Conservation (phyloP, 1,140 invertebrate genomes). For the Zaprionus davidi region DNA sequence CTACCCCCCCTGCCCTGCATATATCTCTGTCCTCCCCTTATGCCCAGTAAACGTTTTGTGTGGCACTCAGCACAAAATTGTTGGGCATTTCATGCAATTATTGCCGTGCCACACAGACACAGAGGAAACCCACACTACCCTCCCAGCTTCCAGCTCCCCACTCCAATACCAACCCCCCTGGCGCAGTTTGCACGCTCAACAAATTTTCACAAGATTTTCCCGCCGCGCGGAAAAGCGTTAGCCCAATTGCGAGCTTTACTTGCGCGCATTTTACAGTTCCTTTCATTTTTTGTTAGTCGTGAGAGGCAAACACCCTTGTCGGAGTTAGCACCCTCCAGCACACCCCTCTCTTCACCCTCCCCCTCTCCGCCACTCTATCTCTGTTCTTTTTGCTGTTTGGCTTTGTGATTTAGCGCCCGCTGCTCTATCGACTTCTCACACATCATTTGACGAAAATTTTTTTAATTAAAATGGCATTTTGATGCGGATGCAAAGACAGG, state of each 20-base stretch:
- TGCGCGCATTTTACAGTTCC: conserved; percentile 9
- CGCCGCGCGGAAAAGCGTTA: conserved; percentile 47
- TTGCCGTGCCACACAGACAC: conserved; percentile 37
- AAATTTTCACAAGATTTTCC: conserved; percentile 81
- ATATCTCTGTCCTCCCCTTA: neutral
- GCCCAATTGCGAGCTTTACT: conserved; percentile 57
- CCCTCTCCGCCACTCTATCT: neutral
- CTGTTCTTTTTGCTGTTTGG: conserved; percentile 61
- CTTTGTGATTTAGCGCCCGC: conserved; percentile 70
- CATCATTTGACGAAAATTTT: conserved; percentile 67
- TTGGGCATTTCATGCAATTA: conserved; percentile 78
- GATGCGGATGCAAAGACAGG: conserved; percentile 47
- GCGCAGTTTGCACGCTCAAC: conserved; percentile 74
- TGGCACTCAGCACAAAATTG: conserved; percentile 73
- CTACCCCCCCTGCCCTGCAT: neutral
- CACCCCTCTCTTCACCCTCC: neutral
- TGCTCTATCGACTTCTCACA: conserved; percentile 79
- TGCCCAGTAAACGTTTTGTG: conserved; percentile 49
- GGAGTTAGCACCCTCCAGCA: conserved; percentile 1
- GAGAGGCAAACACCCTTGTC: conserved; percentile 53
- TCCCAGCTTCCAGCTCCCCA: neutral
- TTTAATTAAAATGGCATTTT: conserved; percentile 80
- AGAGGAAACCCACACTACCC: neutral
- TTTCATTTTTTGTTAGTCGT: conserved; percentile 14
- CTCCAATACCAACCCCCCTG: neutral